Base-by-base conservation (phyloP, 1,140 invertebrate species). In the Caenorhabditis remanei region DNA sequence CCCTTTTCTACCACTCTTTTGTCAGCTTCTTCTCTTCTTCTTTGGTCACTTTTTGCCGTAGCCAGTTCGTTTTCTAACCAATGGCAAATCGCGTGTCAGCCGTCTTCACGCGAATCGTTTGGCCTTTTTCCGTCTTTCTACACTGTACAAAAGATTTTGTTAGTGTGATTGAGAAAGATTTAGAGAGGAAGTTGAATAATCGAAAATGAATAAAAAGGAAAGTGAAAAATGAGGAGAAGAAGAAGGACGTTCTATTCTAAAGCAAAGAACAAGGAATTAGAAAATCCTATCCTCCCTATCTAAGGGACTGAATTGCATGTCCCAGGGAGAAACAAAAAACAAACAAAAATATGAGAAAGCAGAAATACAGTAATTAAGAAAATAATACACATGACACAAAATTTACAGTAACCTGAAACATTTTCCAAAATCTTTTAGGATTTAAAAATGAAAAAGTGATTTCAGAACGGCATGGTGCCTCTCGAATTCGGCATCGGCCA, bases 1-100 rank as follows among this genome's bases (percentile, higher is more conserved):
- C 71, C 46, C 71, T 79, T 79, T 32, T 63, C 21, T 48, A 19
- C 43, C n/a, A 16, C 67, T n/a, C 46, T n/a, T 11, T 46, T 9
- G 7, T 21, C 11, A 19, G 32, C 61, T 21, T 19, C 61, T n/a
- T 19, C 56, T 21, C 41, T 53, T 79, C 46, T 79, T 24, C n/a
- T 79, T 50, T 79, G 71, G 71, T 50, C 71, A 50, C 71, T 79
- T 71, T 71, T 46, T 71, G 43, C 71, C 71, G 71, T 79, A 79
- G 71, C 71, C 71, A 79, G 71, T 79, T 79, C 71, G 71, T 50
- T 79, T 53, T 79, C 40, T n/a, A 79, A 79, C 71, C 43, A 79
- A 79, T 79, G 71, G 71, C 71, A 50, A 79, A 50, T 79, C 71
- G 71, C 71, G 71, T 79, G 71, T 24, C 67, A 65, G 63, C 63